A percentile compares a stretch with the other conserved stretches of the same genome.
Evolutionary conservation across 2,888 invertebrate genomes (phyloP).

Genomic region (Polydrusus pterygomalis): DNA sequence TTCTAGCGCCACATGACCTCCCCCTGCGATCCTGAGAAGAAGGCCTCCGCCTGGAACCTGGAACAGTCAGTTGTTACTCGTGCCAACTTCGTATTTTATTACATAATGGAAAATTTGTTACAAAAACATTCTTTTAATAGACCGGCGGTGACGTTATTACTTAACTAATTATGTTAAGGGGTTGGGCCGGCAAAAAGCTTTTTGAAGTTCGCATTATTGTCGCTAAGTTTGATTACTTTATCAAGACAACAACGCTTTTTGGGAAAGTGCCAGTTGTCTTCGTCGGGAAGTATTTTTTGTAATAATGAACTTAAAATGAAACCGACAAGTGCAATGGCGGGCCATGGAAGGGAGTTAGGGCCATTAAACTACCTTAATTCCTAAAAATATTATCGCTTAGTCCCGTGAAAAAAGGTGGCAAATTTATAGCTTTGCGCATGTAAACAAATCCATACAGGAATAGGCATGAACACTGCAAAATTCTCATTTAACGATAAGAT

Average conservation of each 20-base stretch:
- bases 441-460: too few species aligned
- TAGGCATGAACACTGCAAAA: too few species aligned
- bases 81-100: constrained; percentile 8
- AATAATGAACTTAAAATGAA: too few species aligned
- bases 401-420: too few species aligned
- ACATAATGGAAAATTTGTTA: constrained; percentile 13
- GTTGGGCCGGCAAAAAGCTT: constrained; percentile 12
- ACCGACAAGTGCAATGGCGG: too few species aligned
- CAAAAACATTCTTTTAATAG: constrained; percentile 14
- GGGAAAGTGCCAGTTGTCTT: constrained; percentile 15
- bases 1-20: too few species aligned
- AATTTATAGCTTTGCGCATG: too few species aligned
- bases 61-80: constrained; percentile 5
- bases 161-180: constrained; percentile 18
- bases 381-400: too few species aligned
- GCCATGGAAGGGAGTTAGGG: too few species aligned
- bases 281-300: neutral
- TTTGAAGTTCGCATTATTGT: constrained; percentile 13
- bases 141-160: constrained; percentile 5
- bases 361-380: too few species aligned
- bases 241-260: neutral
- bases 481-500: too few species aligned
- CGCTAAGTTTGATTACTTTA: constrained; percentile 24
- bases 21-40: constrained; percentile 3
- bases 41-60: neutral